phyloP scores from a whole-genome alignment of 2,113 vertebrate species.

The Hemibates koningsi region DNA sequence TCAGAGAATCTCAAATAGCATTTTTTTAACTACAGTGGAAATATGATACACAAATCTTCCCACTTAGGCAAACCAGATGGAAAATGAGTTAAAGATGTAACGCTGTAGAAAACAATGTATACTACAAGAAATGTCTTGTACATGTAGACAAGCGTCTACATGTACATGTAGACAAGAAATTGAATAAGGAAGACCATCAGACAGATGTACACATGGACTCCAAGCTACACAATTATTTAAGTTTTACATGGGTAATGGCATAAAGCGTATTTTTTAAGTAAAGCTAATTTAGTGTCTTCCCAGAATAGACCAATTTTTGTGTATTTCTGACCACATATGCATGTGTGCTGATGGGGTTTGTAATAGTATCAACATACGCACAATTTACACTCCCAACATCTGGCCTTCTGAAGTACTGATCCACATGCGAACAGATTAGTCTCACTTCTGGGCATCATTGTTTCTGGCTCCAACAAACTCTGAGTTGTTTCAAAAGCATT shows the following conservation, averaged over 20 bases:
- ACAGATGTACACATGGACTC: background rate
- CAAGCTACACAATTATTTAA: background rate
- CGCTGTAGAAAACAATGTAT: background rate
- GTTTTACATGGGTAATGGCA: background rate
- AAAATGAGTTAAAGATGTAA: background rate
- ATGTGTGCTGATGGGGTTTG: background rate
- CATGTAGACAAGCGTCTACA: background rate
- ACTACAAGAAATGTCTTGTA: background rate
- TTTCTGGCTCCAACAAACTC: conserved; percentile 12
- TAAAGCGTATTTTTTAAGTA: background rate
- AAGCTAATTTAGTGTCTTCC: background rate
- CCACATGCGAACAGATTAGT: conserved; percentile 64
- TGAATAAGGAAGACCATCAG: background rate
- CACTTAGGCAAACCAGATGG: background rate
- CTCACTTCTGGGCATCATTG: conserved; percentile 46
- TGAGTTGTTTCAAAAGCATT: background rate
- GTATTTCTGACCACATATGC: background rate
- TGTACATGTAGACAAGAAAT: background rate
- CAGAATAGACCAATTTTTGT: background rate
- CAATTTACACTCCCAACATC: conserved; percentile 27
- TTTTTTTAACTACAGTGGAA: background rate
- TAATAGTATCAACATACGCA: background rate
- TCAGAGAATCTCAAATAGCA: background rate
- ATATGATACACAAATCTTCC: background rate
- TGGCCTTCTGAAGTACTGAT: conserved; percentile 47